phyloP scores from a whole-genome alignment of 1,140 invertebrate species.

The Papilio polytes region DNA sequence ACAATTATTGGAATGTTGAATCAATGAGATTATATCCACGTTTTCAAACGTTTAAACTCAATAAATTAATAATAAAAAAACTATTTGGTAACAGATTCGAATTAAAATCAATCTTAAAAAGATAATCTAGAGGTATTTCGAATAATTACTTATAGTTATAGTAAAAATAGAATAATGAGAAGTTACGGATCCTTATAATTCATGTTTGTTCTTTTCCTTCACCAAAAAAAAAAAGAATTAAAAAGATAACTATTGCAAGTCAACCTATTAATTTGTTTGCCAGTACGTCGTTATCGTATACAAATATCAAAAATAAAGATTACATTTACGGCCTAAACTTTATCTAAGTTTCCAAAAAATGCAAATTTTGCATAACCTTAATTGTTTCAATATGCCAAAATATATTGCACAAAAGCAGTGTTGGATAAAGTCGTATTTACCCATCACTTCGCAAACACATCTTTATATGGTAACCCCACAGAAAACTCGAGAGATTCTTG shows the following conservation, averaged over 20 bases:
- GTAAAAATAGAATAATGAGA: conserved; percentile 13
- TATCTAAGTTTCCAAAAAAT: neutral
- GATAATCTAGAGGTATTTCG: conserved; percentile 30
- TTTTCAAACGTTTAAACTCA: conserved; percentile 7
- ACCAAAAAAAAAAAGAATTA: neutral
- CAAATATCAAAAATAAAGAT: neutral
- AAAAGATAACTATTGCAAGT: neutral
- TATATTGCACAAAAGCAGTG: neutral
- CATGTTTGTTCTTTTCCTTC: conserved; percentile 10
- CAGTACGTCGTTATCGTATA: neutral
- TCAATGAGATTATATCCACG: neutral
- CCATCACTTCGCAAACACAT: neutral
- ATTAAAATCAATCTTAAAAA: conserved; percentile 20
- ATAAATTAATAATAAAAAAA: conserved; percentile 39
- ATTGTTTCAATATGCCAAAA: neutral
- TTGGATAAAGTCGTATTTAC: neutral
- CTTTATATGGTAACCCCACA: neutral
- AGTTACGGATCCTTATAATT: neutral
- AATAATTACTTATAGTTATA: conserved; percentile 23
- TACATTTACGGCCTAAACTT: neutral
- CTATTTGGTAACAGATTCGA: conserved; percentile 38
- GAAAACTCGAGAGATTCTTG: neutral
- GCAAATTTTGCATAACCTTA: neutral
- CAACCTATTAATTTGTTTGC: neutral
- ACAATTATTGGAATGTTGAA: neutral